Percentiles rank a stretch among this genome's conserved stretches.
Evolutionary conservation across 2,888 invertebrate species (phyloP).

Genomic region (Griposia aprilina): DNA sequence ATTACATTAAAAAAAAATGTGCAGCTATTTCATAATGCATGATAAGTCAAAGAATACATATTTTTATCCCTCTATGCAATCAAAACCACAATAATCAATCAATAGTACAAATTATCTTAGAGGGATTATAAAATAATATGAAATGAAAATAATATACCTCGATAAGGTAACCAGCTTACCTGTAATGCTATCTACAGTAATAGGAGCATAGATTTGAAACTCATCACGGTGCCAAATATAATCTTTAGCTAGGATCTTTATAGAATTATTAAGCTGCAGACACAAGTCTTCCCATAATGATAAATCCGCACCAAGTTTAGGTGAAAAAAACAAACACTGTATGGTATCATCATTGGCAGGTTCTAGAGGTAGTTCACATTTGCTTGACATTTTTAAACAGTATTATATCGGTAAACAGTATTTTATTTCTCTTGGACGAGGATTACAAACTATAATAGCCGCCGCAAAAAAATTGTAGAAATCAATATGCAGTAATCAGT

Average conservation of each 20-base stretch:
- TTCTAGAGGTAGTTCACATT: conserved; percentile 28
- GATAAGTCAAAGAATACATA: not conserved
- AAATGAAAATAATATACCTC: not conserved
- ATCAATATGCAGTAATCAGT: not conserved
- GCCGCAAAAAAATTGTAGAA: not conserved
- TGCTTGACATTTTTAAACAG: conserved; percentile 40
- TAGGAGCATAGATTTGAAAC: conserved; percentile 77
- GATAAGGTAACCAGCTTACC: conserved; percentile 66
- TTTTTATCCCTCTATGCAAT: not conserved
- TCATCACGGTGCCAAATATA: conserved; percentile 87
- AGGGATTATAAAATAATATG: not conserved
- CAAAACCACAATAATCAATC: not conserved
- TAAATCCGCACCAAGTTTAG: conserved; percentile 79
- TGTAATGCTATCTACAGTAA: conserved; percentile 64
- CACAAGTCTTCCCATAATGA: conserved; percentile 80
- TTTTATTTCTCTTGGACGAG: not conserved
- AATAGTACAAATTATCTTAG: not conserved
- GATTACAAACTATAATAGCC: not conserved
- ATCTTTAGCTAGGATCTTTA: conserved; percentile 84
- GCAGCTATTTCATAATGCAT: not conserved
- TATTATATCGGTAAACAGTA: not conserved
- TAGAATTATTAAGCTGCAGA: conserved; percentile 78
- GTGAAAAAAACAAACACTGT: conserved; percentile 94
- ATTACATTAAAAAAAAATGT: too few species aligned
- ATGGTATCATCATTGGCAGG: conserved; percentile 92